Base-by-base conservation (phyloP, 2,888 invertebrate species). In the Suillia variegata region DNA sequence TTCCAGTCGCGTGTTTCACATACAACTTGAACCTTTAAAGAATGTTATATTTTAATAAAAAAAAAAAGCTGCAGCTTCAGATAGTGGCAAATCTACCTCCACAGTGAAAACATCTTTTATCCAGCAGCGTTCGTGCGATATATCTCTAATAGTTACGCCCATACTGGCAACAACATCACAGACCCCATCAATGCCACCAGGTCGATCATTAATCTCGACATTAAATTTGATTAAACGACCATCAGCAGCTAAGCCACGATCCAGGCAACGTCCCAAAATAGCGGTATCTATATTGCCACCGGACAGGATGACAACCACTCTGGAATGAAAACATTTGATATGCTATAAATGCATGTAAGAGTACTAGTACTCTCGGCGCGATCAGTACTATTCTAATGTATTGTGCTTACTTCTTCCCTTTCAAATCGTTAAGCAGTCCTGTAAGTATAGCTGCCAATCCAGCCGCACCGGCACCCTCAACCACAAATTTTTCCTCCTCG, bases 231-330 rank as follows among this genome's bases (percentile, higher is more conserved):
- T 82, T 73, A 91, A 82, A 4, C 90, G 84, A 42, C 92, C 91
- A 76, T 94, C 93, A 0, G 89, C 92, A 0, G 93, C 93, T 64
- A 94, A 79, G 2, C 93, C 94, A 62, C 93, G 84, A 79, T 94
- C 93, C 69, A 94, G 82, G 70, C 92, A 93, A 26, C 93, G 84
- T 0, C 93, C 93, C 58, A 94, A 83, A 60, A 93, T 89, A 1
- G 93, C 92, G 2, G 93, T 92, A 80, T 94, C 93, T 56, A 94
- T 94, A 83, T 94, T 94, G 45, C 94, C 93, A 0, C 92, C 91
- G 67, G 91, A 92, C 1, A 94, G 80, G 42, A 90, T 87, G 65
- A 92, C 84, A 1, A 93, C 93, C 24, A 93, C 90, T 71, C 93
- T 92, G n/a, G n/a, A n/a, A n/a, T n/a, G n/a, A n/a, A n/a, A n/a